phyloP scores from a whole-genome alignment of 2,797 vertebrate species.

The Sparidentex hasta region DNA sequence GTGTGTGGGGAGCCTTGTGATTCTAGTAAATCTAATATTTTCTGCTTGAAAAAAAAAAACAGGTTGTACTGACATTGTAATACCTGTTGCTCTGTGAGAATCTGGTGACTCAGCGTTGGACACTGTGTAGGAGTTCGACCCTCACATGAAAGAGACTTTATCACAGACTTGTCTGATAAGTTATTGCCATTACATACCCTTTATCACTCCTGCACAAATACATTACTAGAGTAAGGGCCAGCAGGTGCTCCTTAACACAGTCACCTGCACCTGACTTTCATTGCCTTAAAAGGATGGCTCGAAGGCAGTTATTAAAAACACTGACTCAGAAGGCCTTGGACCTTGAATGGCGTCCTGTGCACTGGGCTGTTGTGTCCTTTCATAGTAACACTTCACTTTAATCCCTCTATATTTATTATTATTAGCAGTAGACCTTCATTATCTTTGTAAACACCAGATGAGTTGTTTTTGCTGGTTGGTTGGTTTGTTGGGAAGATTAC shows the following conservation, averaged over 20 bases:
- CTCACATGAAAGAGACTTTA: conserved; percentile 1
- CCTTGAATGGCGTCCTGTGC: neutral
- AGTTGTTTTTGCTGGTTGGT: no score
- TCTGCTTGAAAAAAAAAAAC: neutral
- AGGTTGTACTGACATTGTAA: neutral
- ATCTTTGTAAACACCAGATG: neutral
- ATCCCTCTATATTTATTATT: neutral
- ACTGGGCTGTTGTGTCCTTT: neutral
- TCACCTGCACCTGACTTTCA: neutral
- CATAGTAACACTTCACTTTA: neutral
- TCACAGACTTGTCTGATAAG: neutral
- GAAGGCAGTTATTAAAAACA: neutral
- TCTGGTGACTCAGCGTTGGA: neutral
- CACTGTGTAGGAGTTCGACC: conserved; percentile 2
- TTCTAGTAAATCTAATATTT: neutral
- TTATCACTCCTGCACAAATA: neutral
- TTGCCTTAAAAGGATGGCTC: neutral
- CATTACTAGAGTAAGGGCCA: neutral
- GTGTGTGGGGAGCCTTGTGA: neutral
- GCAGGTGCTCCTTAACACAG: neutral
- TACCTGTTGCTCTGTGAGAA: neutral
- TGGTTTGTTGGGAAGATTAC: no score
- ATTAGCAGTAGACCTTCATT: neutral
- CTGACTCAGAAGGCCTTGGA: neutral
- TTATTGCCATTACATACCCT: conserved; percentile 3